Evolutionary conservation across 1,140 invertebrate genomes (phyloP).

Genomic region (Diachasmimorpha longicaudata): DNA sequence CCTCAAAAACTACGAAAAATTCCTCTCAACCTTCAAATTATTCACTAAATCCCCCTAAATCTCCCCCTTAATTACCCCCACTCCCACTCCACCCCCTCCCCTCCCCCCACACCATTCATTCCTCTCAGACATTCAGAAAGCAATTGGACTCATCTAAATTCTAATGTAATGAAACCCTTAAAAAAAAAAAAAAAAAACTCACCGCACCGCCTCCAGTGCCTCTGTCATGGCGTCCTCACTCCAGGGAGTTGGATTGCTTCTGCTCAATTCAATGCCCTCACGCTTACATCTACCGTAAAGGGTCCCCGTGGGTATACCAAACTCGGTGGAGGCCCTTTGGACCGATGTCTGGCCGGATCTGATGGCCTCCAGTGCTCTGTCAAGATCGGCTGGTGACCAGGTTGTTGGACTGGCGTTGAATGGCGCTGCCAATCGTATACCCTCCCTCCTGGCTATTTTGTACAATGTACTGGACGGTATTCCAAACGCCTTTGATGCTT

Average conservation of each 20-base stretch:
- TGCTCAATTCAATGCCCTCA: constrained; percentile 85
- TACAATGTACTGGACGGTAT: constrained; percentile 89
- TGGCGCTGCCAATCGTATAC: constrained; percentile 83
- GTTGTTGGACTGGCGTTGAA: constrained; percentile 91
- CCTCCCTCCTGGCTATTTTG: constrained; percentile 87
- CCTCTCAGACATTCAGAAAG: no score
- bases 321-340: constrained; percentile 82
- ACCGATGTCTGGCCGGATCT: constrained; percentile 82
- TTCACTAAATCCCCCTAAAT: no score
- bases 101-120: no score
- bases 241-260: constrained; percentile 87
- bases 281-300: constrained; percentile 86
- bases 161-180: background rate
- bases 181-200: constrained; percentile 33
- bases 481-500: constrained; percentile 89
- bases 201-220: constrained; percentile 86
- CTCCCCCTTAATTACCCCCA: no score
- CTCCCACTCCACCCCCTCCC: no score
- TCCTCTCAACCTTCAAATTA: no score
- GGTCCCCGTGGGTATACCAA: constrained; percentile 85
- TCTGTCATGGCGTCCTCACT: constrained; percentile 89
- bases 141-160: background rate
- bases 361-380: constrained; percentile 82
- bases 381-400: constrained; percentile 83
- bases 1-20: no score